A percentile compares a stretch with the other conserved stretches of the same genome.
Conservation (phyloP, 2,113 vertebrate species). For the Nothobranchius kuhntae region DNA sequence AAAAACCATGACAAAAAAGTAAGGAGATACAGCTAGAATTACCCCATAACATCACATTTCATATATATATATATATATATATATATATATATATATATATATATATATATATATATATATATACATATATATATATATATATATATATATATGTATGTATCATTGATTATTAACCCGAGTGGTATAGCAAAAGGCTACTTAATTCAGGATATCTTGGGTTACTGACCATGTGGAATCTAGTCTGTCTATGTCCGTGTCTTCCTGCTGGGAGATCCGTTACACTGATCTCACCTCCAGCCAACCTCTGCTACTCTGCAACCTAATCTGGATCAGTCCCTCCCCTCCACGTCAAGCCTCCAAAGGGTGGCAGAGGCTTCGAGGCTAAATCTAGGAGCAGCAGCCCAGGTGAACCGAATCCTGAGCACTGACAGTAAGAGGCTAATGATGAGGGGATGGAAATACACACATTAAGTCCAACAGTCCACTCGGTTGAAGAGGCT, state of each 20-base stretch:
- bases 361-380: neutral
- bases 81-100: neutral
- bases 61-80: neutral
- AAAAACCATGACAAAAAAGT: no score
- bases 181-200: neutral
- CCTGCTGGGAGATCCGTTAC: conserved; percentile 64
- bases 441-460: conserved; percentile 51
- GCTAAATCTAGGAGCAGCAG: conserved; percentile 47
- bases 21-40: neutral
- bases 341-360: conserved; percentile 1
- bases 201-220: conserved; percentile 12
- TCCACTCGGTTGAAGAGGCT: conserved; percentile 2
- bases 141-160: neutral
- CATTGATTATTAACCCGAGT: neutral
- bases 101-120: neutral
- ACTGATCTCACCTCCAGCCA: conserved; percentile 64
- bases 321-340: conserved; percentile 50
- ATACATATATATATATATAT: neutral
- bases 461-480: conserved; percentile 19
- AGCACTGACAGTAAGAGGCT: conserved; percentile 45
- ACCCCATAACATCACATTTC: neutral
- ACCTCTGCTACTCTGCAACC: conserved; percentile 60
- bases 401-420: conserved; percentile 34
- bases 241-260: conserved; percentile 34
- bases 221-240: conserved; percentile 17